Evolutionary conservation across 2,888 invertebrate genomes (phyloP), one percentile per base, ranked within the genome.

Genomic region (Alloplasta piceator): DNA sequence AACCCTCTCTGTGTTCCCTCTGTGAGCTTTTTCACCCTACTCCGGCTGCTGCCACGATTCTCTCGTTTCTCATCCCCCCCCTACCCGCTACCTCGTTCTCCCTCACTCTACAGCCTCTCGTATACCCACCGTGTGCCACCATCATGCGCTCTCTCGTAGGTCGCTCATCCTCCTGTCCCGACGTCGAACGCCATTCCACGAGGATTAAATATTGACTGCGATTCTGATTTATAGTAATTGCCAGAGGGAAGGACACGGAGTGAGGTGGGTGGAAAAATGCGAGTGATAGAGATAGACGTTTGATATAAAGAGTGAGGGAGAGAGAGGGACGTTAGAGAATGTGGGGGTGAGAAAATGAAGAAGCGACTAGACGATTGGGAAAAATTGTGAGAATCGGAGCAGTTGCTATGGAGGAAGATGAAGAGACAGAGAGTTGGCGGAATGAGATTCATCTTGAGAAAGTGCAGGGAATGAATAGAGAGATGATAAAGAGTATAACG

Each of bases 181-280:
- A 84, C 86, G 84, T 85, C 86, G 88, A 87, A 87, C 89, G 87
- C 90, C 87, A 88, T 91, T 90, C 88, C 89, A 86, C 88, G 89
- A 88, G 91, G 91, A 91, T 91, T 91, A 91, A 91, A 91, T 91
- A 91, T 91, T 89, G 91, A 91, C 91, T 90, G 89, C 90, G 89
- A 91, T 91, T 90, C 89, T 91, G 91, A 91, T 91, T 91, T 91
- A 91, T 91, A 91, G 91, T 90, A 91, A 91, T 91, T 91, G 91
- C 89, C 86, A 87, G 86, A 86, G 87, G 87, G 88, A 77, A 82
- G 80, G 84, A 84, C 66, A 56, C 84, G 85, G 75, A 79, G 26
- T 26, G 83, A 85, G 84, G 86, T 71, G 77, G 14, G 55, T 48
- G 9, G 38, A 38, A 64, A 70, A 12, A 14, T 26, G 41, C 79